Base-by-base conservation (phyloP, 2,888 invertebrate species). In the Incurvaria masculella region DNA sequence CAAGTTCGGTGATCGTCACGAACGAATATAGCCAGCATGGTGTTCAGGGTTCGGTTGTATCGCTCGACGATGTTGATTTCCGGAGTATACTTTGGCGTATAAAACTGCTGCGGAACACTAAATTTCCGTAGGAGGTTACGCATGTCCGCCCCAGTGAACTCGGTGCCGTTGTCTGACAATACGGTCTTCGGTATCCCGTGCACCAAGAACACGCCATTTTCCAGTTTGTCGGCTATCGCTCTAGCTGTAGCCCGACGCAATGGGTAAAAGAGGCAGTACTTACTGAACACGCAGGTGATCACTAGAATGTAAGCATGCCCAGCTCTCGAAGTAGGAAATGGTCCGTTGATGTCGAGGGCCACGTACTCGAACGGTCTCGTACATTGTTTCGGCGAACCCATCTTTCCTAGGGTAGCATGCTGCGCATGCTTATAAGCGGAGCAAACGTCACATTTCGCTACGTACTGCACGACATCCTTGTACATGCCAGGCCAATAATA, bases 401-500 rank as follows among this genome's bases (percentile, higher is more conserved):
- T 57, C 48, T 42, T 43, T 1, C 55, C 59, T 18, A 49, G 44
- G 10, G 47, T 55, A 6, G 14, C 26, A 21, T 51, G 55, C 40
- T 42, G 54, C 6, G 41, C 48, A 2, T 8, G 20, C 44, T 54
- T 55, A 27, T 54, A 47, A 8, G 53, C 21, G 1, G 46, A 19
- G 50, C 55, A 56, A 1, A 8, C 49, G 14, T 50, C 51, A 46
- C 55, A 56, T 2, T 49, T 44, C 33, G 6, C 40, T 6, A 52
- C 49, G 23, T 48, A 55, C 2, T 51, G 46, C 2, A 45, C 49
- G 0, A 56, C 53, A 40, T 57, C 56, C 1, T 3, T 0, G 18
- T 56, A 46, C 55, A 57, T 56, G 1, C 51, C 49, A 0, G 56
- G 56, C 58, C 57, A 57, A 41, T 43, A 58, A 17, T 52, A 57